phyloP scores from a whole-genome alignment of 37 sponge, comb jelly and placozoan genomes.

The Aphrocallistes beatrix region DNA sequence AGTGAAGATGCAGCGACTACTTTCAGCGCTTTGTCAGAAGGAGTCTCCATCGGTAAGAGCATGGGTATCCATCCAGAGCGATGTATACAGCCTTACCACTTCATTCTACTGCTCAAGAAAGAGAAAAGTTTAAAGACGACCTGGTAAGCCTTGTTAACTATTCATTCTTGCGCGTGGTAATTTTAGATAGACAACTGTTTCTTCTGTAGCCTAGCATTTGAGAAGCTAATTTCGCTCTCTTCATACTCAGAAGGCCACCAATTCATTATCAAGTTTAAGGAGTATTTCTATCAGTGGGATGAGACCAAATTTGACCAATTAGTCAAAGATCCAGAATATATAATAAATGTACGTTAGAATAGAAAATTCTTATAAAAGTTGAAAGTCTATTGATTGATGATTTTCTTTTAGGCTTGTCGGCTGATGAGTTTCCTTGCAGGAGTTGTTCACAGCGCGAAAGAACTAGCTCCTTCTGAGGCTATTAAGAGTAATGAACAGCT shows the following conservation, averaged over 20 bases:
- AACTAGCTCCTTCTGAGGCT: neutral
- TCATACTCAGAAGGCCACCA: neutral
- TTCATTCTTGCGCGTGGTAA: too few species aligned
- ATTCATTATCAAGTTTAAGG: conserved; percentile 1
- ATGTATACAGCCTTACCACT: conserved; percentile 4
- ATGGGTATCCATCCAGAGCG: neutral
- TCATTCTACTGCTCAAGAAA: neutral
- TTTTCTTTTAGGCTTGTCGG: neutral
- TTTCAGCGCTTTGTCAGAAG: neutral
- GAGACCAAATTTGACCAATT: neutral
- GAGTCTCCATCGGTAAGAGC: neutral
- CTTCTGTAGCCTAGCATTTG: neutral
- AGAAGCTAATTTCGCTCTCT: neutral
- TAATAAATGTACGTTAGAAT: neutral
- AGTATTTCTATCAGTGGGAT: neutral
- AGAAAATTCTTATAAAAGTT: neutral
- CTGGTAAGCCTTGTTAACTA: neutral
- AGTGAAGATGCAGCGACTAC: neutral
- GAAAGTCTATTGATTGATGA: neutral
- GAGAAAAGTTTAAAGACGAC: neutral
- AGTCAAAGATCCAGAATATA: neutral
- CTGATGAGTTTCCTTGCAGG: conserved; percentile 10
- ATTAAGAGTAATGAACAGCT: neutral
- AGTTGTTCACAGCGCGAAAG: neutral
- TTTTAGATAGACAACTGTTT: neutral